Conservation (phyloP, 1,140 invertebrate genomes). For the Melitaea cinxia region DNA sequence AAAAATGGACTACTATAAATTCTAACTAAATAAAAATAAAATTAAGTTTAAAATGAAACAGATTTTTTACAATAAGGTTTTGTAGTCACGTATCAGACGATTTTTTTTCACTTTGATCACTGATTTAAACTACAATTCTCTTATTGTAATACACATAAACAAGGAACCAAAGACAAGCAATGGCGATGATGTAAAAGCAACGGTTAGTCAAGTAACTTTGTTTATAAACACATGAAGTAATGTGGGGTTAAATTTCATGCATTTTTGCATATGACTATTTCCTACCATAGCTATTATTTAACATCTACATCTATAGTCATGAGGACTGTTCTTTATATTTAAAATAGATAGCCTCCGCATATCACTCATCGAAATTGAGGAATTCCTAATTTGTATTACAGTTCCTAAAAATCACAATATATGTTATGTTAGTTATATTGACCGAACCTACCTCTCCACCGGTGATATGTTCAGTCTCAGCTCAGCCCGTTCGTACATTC, state of each 20-base stretch:
- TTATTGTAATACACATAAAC: slow-evolving; percentile 58
- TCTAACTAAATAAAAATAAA: slow-evolving; percentile 30
- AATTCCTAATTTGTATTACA: slow-evolving; percentile 49
- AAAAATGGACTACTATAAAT: slow-evolving; percentile 33
- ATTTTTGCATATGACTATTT: slow-evolving; percentile 68
- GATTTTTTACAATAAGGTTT: slow-evolving; percentile 47
- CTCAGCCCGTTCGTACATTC: slow-evolving; percentile 69
- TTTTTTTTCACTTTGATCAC: background rate
- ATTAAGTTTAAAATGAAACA: slow-evolving; percentile 33
- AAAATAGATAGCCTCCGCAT: slow-evolving; percentile 68
- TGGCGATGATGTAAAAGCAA: slow-evolving; percentile 64
- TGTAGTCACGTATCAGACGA: slow-evolving; percentile 18
- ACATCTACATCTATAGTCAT: slow-evolving; percentile 77
- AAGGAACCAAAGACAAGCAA: slow-evolving; percentile 51
- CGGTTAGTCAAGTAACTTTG: slow-evolving; percentile 78
- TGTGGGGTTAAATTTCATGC: slow-evolving; percentile 71
- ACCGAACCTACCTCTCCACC: slow-evolving; percentile 77
- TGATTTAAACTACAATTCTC: slow-evolving; percentile 43
- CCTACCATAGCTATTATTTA: slow-evolving; percentile 57
- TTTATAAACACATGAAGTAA: slow-evolving; percentile 81
- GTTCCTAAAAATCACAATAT: slow-evolving; percentile 33
- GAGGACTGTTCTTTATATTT: slow-evolving; percentile 72
- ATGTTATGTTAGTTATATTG: slow-evolving; percentile 55
- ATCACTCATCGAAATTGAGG: slow-evolving; percentile 75
- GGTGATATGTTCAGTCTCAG: slow-evolving; percentile 71